Evolutionary conservation across 2,113 vertebrate species (phyloP), one percentile per base, ranked within the genome.

Genomic region (Triplophysa tibetana): DNA sequence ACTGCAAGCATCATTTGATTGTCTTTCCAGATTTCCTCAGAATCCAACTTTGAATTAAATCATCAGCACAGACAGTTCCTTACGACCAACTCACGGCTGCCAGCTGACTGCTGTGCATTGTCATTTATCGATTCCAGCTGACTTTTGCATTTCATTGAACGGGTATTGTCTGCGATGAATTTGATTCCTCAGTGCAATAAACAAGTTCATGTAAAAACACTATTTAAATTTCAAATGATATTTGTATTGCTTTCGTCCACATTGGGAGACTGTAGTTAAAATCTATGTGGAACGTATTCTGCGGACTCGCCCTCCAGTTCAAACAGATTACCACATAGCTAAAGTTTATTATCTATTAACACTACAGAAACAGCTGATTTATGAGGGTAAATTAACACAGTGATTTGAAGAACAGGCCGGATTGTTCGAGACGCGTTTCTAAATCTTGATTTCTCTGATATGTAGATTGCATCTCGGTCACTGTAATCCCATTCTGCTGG

Each of bases 21-120:
- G 52, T 75, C 68, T 79, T 84, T 86, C 86, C 86, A 86, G 76
- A 78, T 74, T 10, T 83, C 69, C 48, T 60, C 62, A 11, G 17
- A 78, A 45, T 56, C 78, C 62, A 58, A 54, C 41, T 54, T 79
- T 75, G 72, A 38, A 75, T 12, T 38, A 50, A 69, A 3, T 54
- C 77, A 21, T 23, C 33, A 13, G 73, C 38, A 58, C n/a, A n/a
- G 16, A 21, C n/a, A 11, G 19, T 8, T n/a, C 19, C 19, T 58
- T 58, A 58, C 19, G 10, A 21, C 54, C n/a, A 21, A 2, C 54
- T 10, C 43, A 45, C 43, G 2, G 5, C 43, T 45, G 43, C 1
- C 43, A 45, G 54, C 23, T 26, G 58, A 75, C 26, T 74, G 23
- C 33, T 24, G 19, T 74, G n/a, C 8, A 43, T 61, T 61, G 4